phyloP scores from a whole-genome alignment of 2,888 invertebrate species.

The Eupsilia transversa region DNA sequence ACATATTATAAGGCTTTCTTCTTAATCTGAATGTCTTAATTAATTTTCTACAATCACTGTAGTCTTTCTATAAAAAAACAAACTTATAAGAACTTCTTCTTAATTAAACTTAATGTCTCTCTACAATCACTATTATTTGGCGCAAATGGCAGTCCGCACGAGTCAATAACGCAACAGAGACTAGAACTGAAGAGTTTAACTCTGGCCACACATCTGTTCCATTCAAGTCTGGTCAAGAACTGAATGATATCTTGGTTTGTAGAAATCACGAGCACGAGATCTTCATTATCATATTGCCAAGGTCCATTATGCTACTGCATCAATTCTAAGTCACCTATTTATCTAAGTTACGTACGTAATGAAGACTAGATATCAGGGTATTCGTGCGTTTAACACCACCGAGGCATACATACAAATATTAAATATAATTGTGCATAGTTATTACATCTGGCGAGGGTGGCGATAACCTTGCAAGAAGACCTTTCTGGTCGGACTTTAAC shows the following conservation, averaged over 20 bases:
- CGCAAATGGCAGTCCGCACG: slow-evolving; percentile 23
- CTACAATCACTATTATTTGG: slow-evolving; percentile 31
- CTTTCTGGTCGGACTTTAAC: slow-evolving; percentile 7
- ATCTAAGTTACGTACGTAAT: slow-evolving; percentile 15
- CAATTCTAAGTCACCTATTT: slow-evolving; percentile 11
- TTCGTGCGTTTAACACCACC: slow-evolving; percentile 27
- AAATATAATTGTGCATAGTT: slow-evolving; percentile 49
- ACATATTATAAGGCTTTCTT: background rate
- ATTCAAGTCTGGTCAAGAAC: slow-evolving; percentile 12
- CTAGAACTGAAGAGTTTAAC: slow-evolving; percentile 6
- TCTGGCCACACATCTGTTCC: background rate
- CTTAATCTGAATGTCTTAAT: background rate
- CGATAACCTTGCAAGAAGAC: slow-evolving; percentile 3
- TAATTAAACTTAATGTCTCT: slow-evolving; percentile 1
- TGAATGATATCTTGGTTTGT: slow-evolving; percentile 31
- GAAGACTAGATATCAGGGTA: slow-evolving; percentile 4
- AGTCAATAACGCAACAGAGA: background rate
- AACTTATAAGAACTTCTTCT: background rate
- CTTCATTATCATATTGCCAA: background rate
- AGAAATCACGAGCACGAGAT: slow-evolving; percentile 14
- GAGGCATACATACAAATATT: slow-evolving; percentile 33
- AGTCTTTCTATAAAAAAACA: background rate
- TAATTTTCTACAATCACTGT: background rate
- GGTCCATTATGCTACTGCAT: background rate
- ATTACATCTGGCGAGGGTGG: background rate